Evolutionary conservation across 2,797 vertebrate species (phyloP), one percentile per base, ranked within the genome.

Genomic region (Amniataba percoides): DNA sequence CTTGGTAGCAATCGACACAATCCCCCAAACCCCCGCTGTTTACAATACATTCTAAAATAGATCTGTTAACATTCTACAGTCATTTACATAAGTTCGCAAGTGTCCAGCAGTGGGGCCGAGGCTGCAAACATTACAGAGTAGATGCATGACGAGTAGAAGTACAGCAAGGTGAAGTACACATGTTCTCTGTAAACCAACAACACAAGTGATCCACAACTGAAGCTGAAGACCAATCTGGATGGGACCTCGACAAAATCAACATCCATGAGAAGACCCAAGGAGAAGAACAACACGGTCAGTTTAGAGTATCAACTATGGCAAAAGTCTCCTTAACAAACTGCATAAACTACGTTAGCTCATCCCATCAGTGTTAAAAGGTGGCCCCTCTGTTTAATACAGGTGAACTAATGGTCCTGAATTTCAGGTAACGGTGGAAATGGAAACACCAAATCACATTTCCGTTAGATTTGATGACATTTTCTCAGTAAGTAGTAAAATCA

Each of bases 1-100:
- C 70, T 89, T 87, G 4, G 52, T 81, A 63, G 82, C 66, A 78
- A 65, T 88, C 48, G n/a, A 80, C 42, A 52, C 71, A 42, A 82
- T 77, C 60, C 66, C 66, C 87, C 72, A 88, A 90, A 88, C 82
- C 42, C 48, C 8, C 48, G 27, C 78, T 9, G 34, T 36, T 31
- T 72, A 71, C 55, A 49, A 69, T 87, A 93, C 92, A 94, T 92
- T 93, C 87, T 89, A 92, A 92, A 90, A 90, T 90, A 23, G 11
- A 64, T 73, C 48, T 82, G 61, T 85, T 72, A 74, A 89, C 87
- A 91, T 87, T 93, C 83, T 90, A 83, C 55, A 84, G 67, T 90
- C 80, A 74, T 93, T 86, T 84, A 85, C 81, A 89, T 21, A 71
- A 69, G 39, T 64, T 71, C 82, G 31, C 62, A 74, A 71, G 25